These are phyloP conservation scores for Centropyge bicolor DNA, from an alignment of 2,797 vertebrate genomes.

Conservation along the genomic window DNA sequence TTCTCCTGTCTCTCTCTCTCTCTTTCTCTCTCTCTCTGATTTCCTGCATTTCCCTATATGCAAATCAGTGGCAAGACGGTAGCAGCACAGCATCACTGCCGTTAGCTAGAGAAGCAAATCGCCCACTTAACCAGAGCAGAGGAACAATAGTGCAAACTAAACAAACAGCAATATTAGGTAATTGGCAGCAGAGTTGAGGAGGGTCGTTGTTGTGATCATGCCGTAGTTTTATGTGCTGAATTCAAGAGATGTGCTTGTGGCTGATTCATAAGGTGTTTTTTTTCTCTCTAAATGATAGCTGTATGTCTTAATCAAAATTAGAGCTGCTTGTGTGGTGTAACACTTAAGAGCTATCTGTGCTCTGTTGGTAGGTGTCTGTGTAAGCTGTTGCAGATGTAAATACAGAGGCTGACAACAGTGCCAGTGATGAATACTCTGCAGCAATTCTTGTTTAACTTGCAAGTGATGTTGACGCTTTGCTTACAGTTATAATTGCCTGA, in stretches of 20 bases:
- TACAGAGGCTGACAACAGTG: slow-evolving; percentile 24
- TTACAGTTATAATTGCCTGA: slow-evolving; percentile 22
- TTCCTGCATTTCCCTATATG: slow-evolving; percentile 73
- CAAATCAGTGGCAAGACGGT: slow-evolving; percentile 68
- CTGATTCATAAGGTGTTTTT: slow-evolving; percentile 47
- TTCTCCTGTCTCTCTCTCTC: slow-evolving; percentile 35
- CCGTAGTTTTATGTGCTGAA: slow-evolving; percentile 52
- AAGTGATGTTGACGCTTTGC: slow-evolving; percentile 26
- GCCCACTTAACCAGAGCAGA: slow-evolving; percentile 80
- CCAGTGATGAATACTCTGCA: slow-evolving; percentile 41
- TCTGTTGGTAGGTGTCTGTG: slow-evolving; percentile 52
- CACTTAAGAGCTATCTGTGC: slow-evolving; percentile 37
- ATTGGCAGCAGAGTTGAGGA: slow-evolving; percentile 71
- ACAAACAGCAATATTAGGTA: slow-evolving; percentile 78
- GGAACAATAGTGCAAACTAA: slow-evolving; percentile 76
- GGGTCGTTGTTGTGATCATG: slow-evolving; percentile 62
- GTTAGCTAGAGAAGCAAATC: slow-evolving; percentile 76
- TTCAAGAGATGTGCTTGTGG: slow-evolving; percentile 56
- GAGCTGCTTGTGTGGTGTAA: slow-evolving; percentile 56
- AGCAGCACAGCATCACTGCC: slow-evolving; percentile 61
- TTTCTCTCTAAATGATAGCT: slow-evolving; percentile 53
- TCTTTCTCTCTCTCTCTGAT: slow-evolving; percentile 39
- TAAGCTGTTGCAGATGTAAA: slow-evolving; percentile 51
- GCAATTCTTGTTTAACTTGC: slow-evolving; percentile 42
- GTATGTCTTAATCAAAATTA: slow-evolving; percentile 61